Evolutionary conservation across 1,140 invertebrate species (phyloP).

Genomic region (Gonatopus flavifemur): DNA sequence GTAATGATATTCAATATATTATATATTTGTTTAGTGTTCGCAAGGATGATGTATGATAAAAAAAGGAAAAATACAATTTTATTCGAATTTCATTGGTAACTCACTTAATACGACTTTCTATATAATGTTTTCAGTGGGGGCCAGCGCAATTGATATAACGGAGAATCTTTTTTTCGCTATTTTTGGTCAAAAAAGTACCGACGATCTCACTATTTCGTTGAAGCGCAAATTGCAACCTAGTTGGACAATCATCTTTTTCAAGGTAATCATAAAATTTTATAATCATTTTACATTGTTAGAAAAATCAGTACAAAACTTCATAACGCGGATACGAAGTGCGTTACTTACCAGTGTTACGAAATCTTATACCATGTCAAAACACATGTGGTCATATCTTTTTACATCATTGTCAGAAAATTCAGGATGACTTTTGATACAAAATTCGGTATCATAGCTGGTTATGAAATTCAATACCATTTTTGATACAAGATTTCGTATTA

Average conservation of each 20-base stretch:
- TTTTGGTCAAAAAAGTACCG: conserved; percentile 93
- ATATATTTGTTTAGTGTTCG: no score
- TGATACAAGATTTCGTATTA: no score
- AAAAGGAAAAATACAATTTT: not conserved
- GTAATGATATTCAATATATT: no score
- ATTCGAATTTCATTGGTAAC: not conserved
- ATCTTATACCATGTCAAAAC: no score
- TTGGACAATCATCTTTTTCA: conserved; percentile 80
- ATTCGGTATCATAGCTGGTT: no score
- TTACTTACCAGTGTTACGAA: no score
- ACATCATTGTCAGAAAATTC: no score
- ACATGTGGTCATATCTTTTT: no score
- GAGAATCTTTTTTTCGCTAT: conserved; percentile 98
- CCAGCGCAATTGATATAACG: conserved; percentile 87
- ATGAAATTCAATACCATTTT: no score
- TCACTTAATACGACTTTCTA: not conserved
- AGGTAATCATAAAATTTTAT: conserved; percentile 61
- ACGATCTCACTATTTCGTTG: conserved; percentile 65
- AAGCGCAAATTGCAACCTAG: conserved; percentile 61
- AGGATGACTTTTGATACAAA: not conserved
- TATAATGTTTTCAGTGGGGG: conserved; percentile 73
- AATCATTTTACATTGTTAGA: not conserved
- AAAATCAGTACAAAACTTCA: no score
- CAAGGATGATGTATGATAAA: no score
- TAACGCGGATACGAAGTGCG: no score